Evolutionary conservation across 35 echinoderm and acorn worm species (phyloP).

Genomic region (Acanthaster planci): DNA sequence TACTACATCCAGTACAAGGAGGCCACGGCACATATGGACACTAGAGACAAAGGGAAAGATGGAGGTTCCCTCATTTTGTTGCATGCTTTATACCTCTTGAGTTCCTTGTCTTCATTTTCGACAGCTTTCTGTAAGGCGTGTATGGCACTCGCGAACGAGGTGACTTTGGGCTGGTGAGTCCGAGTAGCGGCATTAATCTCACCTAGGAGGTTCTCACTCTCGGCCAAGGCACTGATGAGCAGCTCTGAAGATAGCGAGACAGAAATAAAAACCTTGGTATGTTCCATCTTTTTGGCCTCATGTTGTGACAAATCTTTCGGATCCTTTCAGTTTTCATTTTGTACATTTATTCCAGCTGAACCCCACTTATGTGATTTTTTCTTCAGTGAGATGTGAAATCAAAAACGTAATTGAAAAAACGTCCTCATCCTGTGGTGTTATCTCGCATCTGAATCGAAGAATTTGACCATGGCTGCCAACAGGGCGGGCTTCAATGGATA

Average conservation of each 20-base stretch:
- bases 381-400: no score
- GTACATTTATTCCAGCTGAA: not conserved
- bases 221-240: slow-evolving; percentile 41
- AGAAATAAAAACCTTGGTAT: not conserved
- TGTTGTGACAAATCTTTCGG: not conserved
- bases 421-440: no score
- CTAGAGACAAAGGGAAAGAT: not conserved
- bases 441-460: no score
- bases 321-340: not conserved
- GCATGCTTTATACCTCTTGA: slow-evolving; percentile 45
- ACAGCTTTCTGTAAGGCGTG: slow-evolving; percentile 49
- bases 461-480: no score
- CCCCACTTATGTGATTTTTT: not conserved
- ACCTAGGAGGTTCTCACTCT: slow-evolving; percentile 66
- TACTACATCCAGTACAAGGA: not conserved
- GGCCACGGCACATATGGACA: not conserved
- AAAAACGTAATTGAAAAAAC: no score
- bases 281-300: not conserved
- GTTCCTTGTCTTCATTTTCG: slow-evolving; percentile 64
- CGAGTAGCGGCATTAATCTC: slow-evolving; percentile 48
- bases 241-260: slow-evolving; percentile 37
- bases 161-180: slow-evolving; percentile 45
- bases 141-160: slow-evolving; percentile 48
- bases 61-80: not conserved
- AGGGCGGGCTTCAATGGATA: no score